Percentiles rank a stretch among this genome's conserved stretches.
These are phyloP conservation scores for Gallirallus australis DNA, from an alignment of 2,797 vertebrate genomes.

Conservation along the genomic window DNA sequence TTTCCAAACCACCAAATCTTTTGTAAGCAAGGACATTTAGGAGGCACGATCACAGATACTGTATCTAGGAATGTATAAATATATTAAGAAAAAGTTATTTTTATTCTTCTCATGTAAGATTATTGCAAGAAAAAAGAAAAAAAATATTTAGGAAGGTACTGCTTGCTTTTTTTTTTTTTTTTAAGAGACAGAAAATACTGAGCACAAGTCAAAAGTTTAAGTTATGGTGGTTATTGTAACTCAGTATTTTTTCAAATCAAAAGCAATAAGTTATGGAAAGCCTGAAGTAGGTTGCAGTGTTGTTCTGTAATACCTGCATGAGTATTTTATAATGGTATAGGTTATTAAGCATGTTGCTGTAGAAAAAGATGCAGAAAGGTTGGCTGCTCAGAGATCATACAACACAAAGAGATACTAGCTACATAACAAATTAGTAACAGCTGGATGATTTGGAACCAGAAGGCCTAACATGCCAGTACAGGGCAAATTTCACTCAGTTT, in stretches of 20 bases:
- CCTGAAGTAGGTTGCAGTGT: neutral
- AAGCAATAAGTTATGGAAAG: neutral
- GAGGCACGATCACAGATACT: neutral
- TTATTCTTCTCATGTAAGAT: neutral
- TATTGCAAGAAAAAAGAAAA: neutral
- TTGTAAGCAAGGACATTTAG: neutral
- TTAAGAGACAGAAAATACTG: neutral
- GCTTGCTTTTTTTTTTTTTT: neutral
- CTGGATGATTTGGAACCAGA: constrained; percentile 53
- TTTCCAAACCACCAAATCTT: constrained; percentile 28
- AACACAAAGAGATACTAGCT: constrained; percentile 25
- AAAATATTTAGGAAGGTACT: neutral
- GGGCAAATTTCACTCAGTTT: constrained; percentile 50
- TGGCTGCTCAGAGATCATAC: constrained; percentile 1
- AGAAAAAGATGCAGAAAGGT: neutral
- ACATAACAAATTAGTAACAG: constrained; percentile 61
- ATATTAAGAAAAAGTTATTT: neutral
- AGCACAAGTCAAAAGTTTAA: neutral
- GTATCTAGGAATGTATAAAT: neutral
- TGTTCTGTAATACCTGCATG: neutral
- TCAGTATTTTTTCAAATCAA: neutral
- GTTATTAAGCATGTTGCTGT: neutral
- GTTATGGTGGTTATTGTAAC: neutral
- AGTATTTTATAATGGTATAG: neutral
- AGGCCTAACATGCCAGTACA: constrained; percentile 53